Evolutionary conservation across 2,113 vertebrate species (phyloP).

Genomic region (Gnathonemus echidnorhynchus): DNA sequence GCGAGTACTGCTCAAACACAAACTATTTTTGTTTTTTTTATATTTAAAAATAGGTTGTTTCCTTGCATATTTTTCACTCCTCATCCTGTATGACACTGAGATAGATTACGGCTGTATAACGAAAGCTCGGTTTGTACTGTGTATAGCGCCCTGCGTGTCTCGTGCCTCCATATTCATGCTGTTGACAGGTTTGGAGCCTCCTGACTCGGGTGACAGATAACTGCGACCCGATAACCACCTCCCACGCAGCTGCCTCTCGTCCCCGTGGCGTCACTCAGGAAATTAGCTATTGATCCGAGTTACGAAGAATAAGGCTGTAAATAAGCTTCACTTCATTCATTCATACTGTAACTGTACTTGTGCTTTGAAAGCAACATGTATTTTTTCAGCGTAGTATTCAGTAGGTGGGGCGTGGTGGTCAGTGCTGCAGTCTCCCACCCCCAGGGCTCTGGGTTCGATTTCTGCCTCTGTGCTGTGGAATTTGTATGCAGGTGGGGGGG

Average conservation of each 20-base stretch:
- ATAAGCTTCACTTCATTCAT: neutral
- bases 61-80: neutral
- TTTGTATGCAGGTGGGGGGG: neutral
- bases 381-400: neutral
- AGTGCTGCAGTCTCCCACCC: neutral
- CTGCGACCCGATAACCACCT: neutral
- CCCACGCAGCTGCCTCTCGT: neutral
- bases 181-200: neutral
- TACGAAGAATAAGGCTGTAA: neutral
- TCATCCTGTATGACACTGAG: neutral
- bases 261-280: neutral
- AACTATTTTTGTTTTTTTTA: neutral
- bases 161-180: neutral
- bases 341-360: neutral
- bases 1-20: neutral
- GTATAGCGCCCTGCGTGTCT: neutral
- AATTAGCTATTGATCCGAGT: neutral
- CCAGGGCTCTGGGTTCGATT: neutral
- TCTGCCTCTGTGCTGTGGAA: neutral
- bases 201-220: neutral
- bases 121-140: fast-evolving
- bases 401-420: neutral
- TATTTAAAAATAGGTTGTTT: neutral
- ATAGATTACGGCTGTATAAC: neutral
- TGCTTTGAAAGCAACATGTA: neutral